Base-by-base conservation (phyloP, 2,113 vertebrate species). In the Grus americana region DNA sequence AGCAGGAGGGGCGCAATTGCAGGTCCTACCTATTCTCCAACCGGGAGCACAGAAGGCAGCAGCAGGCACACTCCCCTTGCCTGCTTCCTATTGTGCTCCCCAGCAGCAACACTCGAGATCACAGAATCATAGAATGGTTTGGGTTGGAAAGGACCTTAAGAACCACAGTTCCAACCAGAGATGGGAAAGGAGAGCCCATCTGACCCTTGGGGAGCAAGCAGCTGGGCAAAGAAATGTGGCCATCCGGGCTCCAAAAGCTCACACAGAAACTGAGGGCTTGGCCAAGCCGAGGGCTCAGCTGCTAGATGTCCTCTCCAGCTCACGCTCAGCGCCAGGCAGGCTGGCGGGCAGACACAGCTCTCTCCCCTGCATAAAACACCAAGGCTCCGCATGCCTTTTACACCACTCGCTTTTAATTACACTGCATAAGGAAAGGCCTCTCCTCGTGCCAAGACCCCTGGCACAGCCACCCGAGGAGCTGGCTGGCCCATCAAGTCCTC, bases 361-460 rank as follows among this genome's bases (percentile, higher is more conserved):
- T 1, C 22, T 32, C n/a, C 32, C 34, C 30, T 79, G 36, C 46
- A 10, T 10, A 42, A 65, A 75, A 58, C 66, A 88, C 40, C 57
- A 30, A 10, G 30, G 80, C 55, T 44, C 58, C 2, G 1, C 24
- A 5, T 0, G 2, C 46, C 65, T 95, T 95, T 91, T 91, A 94
- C 58, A 87, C 46, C 95, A 90, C 67, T 95, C 0, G 0, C 57
- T 95, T 97, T 97, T 97, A 97, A 97, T 96, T 95, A 95, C 86
- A 90, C 46, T 74, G 73, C 5, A 1, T 79, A 74, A 96, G 73
- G 67, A 96, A 97, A 93, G 78, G 80, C 70, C 63, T 71, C 47
- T 88, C 59, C 40, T 38, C 0, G 0, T 87, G 70, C 87, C 90
- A 81, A 38, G 44, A 29, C 67, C 26, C 71, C 80, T 40, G 61